Base-by-base conservation (phyloP, 2,797 vertebrate species). In the Pipistrellus nathusii region DNA sequence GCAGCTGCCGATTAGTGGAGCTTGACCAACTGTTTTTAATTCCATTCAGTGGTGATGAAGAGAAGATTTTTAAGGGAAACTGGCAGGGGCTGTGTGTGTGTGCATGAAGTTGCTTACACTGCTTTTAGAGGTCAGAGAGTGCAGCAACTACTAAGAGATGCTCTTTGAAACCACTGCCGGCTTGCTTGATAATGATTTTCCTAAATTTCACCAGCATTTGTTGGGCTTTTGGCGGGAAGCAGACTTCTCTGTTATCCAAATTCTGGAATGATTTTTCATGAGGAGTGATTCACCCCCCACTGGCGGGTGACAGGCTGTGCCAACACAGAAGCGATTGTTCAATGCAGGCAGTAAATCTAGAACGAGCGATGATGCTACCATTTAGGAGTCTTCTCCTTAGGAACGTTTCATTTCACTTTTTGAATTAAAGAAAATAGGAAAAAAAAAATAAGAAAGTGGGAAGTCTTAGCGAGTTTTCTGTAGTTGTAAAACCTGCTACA, bases 1-100 rank as follows among this genome's bases (percentile, higher is more conserved):
- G 94, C 98, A 98, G 98, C 98, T 98, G 98, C 92, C 87, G 96
- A 92, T 98, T 97, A 97, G 95, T 94, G 77, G 96, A 91, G 94
- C 90, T 96, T 96, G 94, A 96, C 94, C 97, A 98, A 98, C 93
- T 98, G 97, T 96, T 98, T 98, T 97, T 98, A 97, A 98, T 98
- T 98, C 96, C 81, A 93, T 73, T 76, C 89, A 30, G 73, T 76
- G 95, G 95, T 94, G 96, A 97, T 97, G 97, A 97, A 97, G 97
- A 85, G 97, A 98, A 98, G 91, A 93, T 78, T 96, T 93, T 96
- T 92, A 94, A 97, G 97, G 96, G 94, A 97, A 96, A 94, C 95
- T 89, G 97, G 95, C 93, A 93, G 95, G 93, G 91, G 75, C 92
- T 94, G 95, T 62, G 62, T 75, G 17, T 17, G 62, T 84, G 62